Percentiles rank a stretch among this genome's conserved stretches.
phyloP scores from a whole-genome alignment of 2,113 vertebrate genomes.

The Pholis gunnellus region DNA sequence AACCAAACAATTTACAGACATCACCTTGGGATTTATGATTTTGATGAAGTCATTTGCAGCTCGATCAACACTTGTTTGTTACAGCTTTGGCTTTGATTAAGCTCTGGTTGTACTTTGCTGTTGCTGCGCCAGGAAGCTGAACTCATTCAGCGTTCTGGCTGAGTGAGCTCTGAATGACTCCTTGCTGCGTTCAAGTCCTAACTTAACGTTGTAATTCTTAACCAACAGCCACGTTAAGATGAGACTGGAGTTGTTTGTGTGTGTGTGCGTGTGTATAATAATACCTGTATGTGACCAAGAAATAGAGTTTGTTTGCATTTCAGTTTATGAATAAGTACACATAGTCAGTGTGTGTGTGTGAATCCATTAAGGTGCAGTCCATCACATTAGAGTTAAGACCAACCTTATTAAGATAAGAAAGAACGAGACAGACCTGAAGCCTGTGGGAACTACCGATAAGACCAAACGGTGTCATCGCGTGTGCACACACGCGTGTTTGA shows the following conservation, averaged over 20 bases:
- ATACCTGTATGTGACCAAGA: background rate
- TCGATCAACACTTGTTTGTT: background rate
- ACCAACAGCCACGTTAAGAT: slow-evolving; percentile 30
- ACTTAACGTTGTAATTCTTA: slow-evolving; percentile 43
- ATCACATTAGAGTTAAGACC: slow-evolving; percentile 60
- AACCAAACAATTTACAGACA: background rate
- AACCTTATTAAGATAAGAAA: slow-evolving; percentile 78
- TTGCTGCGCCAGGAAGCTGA: background rate
- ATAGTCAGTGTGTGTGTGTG: slow-evolving; percentile 20
- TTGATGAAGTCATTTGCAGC: background rate
- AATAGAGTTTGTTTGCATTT: background rate
- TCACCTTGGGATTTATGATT: background rate
- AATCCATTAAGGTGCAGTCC: slow-evolving; percentile 65
- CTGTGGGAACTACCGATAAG: slow-evolving; percentile 55
- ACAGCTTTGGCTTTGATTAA: background rate
- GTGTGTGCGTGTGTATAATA: background rate
- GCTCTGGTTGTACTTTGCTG: background rate
- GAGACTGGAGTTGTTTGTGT: background rate
- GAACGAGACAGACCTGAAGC: slow-evolving; percentile 49
- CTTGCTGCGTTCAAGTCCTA: background rate
- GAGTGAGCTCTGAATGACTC: background rate
- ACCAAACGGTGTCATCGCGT: slow-evolving; percentile 35
- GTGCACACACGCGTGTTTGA: background rate
- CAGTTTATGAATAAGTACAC: slow-evolving; percentile 1
- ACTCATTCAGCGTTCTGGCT: too few species aligned